Percentiles rank a stretch among this genome's conserved stretches.
These are phyloP conservation scores for Orchesella flavescens DNA, from an alignment of 2,888 invertebrate species.

Conservation along the genomic window DNA sequence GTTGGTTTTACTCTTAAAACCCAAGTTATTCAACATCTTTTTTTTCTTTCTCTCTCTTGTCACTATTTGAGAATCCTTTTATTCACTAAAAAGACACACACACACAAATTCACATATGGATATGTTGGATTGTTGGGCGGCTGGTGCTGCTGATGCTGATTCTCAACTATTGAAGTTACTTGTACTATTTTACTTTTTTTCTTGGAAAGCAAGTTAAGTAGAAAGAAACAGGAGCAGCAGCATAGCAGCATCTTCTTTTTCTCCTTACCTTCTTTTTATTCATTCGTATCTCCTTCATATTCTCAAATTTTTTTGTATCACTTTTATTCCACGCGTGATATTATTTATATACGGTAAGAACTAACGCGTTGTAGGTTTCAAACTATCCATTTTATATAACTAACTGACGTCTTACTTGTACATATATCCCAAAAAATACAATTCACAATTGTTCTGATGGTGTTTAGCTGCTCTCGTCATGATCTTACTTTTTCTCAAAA, in stretches of 20 bases:
- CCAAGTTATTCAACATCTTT: constrained; percentile 16
- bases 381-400: no score
- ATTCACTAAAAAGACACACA: constrained; percentile 34
- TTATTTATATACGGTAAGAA: no score
- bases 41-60: neutral
- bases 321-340: constrained; percentile 6
- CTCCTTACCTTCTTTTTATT: constrained; percentile 5
- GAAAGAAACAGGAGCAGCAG: neutral
- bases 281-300: constrained; percentile 13
- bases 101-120: neutral
- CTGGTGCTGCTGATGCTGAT: no score
- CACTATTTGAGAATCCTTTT: constrained; percentile 30
- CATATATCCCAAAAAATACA: neutral
- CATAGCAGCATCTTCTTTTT: neutral
- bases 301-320: constrained; percentile 33
- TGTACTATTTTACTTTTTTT: constrained; percentile 19
- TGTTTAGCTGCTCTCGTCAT: constrained; percentile 16
- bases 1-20: constrained; percentile 29
- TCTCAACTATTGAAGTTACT: constrained; percentile 27
- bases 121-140: no score
- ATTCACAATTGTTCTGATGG: neutral
- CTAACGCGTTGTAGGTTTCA: no score
- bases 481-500: neutral
- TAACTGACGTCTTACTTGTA: neutral
- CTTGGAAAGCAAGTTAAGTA: neutral